These are phyloP conservation scores for Steinernema feltiae DNA, from an alignment of 1,140 invertebrate species.

Conservation along the genomic window DNA sequence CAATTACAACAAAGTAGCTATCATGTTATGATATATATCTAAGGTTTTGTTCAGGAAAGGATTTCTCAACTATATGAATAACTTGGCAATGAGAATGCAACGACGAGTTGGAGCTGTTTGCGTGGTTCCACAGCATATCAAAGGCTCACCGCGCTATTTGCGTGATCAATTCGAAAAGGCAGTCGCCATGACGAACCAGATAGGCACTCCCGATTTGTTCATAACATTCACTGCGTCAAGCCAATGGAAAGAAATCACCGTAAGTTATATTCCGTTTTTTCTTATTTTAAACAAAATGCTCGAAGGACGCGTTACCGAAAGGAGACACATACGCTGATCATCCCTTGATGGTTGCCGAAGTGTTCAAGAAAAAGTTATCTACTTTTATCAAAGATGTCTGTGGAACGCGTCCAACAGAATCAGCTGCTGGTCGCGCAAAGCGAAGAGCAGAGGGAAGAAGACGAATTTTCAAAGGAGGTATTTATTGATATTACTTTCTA, in stretches of 20 bases:
- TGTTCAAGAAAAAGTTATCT: conserved; percentile 62
- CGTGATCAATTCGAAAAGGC: not conserved
- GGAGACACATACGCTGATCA: conserved; percentile 52
- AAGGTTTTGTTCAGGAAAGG: not conserved
- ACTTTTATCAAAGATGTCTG: conserved; percentile 58
- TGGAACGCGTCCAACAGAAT: not conserved
- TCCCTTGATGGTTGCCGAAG: conserved; percentile 60
- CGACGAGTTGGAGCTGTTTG: not conserved
- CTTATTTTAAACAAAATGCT: not conserved
- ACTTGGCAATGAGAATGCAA: not conserved
- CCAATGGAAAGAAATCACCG: conserved; percentile 61
- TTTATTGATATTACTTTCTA: not conserved
- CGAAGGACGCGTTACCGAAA: no score
- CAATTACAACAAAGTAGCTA: not conserved
- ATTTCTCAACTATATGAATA: not conserved
- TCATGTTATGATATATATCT: not conserved
- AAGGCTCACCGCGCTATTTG: not conserved
- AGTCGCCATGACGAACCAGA: conserved; percentile 28
- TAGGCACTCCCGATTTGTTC: conserved; percentile 60
- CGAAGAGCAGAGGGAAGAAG: not conserved
- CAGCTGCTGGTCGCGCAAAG: not conserved
- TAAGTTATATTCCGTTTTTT: conserved; percentile 40
- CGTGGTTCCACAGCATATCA: not conserved
- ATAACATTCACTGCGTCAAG: conserved; percentile 63
- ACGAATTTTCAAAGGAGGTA: not conserved